Percentiles rank a stretch among this genome's conserved stretches.
Conservation (phyloP, 2,113 vertebrate species). For the Dasypus novemcinctus region DNA sequence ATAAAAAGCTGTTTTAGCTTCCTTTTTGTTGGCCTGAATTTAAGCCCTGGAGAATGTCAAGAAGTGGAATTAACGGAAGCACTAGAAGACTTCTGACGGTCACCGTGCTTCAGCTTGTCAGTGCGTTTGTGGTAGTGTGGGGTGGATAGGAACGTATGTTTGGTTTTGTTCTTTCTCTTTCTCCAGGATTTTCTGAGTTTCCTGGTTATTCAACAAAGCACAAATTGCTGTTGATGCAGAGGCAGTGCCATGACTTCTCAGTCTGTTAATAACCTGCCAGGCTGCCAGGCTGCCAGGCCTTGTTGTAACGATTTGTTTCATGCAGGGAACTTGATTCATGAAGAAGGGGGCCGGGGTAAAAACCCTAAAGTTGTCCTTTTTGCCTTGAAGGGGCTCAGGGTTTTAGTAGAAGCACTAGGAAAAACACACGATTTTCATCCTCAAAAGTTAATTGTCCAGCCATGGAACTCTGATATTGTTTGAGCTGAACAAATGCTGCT, state of each 20-base stretch:
- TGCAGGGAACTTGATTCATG: slow-evolving; percentile 82
- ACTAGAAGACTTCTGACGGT: slow-evolving; percentile 32
- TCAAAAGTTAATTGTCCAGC: slow-evolving; percentile 68
- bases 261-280: slow-evolving; percentile 83
- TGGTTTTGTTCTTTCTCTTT: slow-evolving; percentile 76
- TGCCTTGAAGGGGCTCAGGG: slow-evolving; percentile 73
- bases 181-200: slow-evolving; percentile 79
- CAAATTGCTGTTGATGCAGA: slow-evolving; percentile 82
- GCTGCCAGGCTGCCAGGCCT: slow-evolving; percentile 85
- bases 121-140: slow-evolving; percentile 64
- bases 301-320: slow-evolving; percentile 83
- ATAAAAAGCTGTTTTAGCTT: slow-evolving; percentile 5
- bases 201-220: slow-evolving; percentile 81
- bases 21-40: slow-evolving; percentile 46
- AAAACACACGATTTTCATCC: slow-evolving; percentile 62
- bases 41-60: slow-evolving; percentile 22
- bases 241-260: slow-evolving; percentile 82
- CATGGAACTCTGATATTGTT: slow-evolving; percentile 22
- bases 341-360: slow-evolving; percentile 60
- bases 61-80: slow-evolving; percentile 35
- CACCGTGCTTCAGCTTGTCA: slow-evolving; percentile 48
- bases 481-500: background rate
- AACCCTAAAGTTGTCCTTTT: slow-evolving; percentile 72
- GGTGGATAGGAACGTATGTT: slow-evolving; percentile 75
- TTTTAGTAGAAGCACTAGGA: slow-evolving; percentile 73